Percentiles rank a stretch among this genome's conserved stretches.
Evolutionary conservation across 37 sponge, comb jelly and placozoan species (phyloP).

Genomic region (Ianthella basta): DNA sequence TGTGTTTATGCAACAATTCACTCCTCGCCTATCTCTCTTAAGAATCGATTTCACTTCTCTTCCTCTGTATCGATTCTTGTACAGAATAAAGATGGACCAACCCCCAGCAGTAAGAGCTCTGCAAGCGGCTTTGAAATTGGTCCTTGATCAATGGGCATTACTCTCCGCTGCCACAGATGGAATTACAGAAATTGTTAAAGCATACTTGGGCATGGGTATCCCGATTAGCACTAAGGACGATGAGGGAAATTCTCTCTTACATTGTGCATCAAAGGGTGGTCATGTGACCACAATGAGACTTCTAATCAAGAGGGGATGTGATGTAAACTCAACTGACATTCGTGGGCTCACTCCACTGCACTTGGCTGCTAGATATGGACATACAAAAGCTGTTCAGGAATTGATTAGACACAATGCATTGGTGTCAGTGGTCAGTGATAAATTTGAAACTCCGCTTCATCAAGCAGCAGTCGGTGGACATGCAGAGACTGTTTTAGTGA

Average conservation of each 20-base stretch:
- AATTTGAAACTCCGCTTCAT: conserved; percentile 2
- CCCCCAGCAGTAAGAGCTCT: no score
- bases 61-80: no score
- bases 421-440: not conserved
- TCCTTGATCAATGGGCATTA: no score
- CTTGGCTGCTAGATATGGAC: not conserved
- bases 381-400: not conserved
- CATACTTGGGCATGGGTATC: not conserved
- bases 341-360: conserved; percentile 7
- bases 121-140: no score
- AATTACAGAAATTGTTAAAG: not conserved
- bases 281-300: not conserved
- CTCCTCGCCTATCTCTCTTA: no score
- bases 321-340: not conserved
- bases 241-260: not conserved
- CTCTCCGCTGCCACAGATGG: not conserved
- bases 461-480: conserved; percentile 2
- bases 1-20: no score
- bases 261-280: not conserved
- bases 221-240: not conserved
- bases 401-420: not conserved
- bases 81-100: no score
- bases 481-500: not conserved
- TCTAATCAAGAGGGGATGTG: not conserved
- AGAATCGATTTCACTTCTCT: no score